Evolutionary conservation across 2,888 invertebrate species (phyloP).

Genomic region (Xestia rhomboidea): DNA sequence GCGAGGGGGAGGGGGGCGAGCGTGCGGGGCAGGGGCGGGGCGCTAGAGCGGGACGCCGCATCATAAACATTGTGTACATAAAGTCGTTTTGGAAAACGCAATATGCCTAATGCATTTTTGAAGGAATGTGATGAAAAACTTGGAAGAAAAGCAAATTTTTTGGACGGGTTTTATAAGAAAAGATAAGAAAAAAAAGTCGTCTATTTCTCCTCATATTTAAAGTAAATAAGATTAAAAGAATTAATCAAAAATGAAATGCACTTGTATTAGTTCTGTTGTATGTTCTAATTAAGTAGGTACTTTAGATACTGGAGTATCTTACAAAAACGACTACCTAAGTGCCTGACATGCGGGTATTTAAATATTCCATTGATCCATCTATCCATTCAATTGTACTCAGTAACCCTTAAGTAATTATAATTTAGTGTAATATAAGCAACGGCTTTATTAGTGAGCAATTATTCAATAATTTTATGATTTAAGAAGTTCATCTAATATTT

Average conservation of each 20-base stretch:
- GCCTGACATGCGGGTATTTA: constrained; percentile 39
- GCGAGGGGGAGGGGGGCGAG: constrained; percentile 69
- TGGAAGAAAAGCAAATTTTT: not conserved
- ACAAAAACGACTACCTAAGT: constrained; percentile 15
- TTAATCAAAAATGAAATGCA: not conserved
- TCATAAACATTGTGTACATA: constrained; percentile 77
- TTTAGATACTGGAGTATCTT: not conserved
- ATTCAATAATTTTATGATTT: not conserved
- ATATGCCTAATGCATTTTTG: constrained; percentile 49
- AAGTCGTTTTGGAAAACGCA: constrained; percentile 67
- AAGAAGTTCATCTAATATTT: not conserved
- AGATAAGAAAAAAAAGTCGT: too few species aligned
- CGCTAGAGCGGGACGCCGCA: constrained; percentile 79
- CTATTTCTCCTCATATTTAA: too few species aligned
- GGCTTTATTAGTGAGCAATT: constrained; percentile 1
- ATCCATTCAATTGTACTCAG: constrained; percentile 21
- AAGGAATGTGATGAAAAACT: not conserved
- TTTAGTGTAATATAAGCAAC: not conserved
- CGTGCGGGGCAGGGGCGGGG: constrained; percentile 78
- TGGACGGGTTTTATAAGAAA: not conserved
- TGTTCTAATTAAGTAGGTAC: not conserved
- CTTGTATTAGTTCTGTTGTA: not conserved
- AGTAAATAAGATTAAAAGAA: not conserved
- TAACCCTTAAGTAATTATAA: constrained; percentile 6
- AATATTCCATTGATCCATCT: constrained; percentile 20